phyloP scores from a whole-genome alignment of 1,140 invertebrate genomes.

The Acromyrmex heyeri region DNA sequence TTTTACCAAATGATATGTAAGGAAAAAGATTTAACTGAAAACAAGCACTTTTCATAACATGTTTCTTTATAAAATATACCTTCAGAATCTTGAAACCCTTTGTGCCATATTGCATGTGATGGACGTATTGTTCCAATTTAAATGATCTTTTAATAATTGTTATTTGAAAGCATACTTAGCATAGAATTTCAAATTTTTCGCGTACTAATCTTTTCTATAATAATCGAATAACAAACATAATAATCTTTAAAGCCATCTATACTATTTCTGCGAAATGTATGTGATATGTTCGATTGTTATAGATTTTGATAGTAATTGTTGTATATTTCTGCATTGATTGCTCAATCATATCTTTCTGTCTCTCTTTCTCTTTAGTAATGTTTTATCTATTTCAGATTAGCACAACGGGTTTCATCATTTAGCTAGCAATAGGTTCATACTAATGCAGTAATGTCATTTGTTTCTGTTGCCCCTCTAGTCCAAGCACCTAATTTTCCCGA shows the following conservation, averaged over 20 bases:
- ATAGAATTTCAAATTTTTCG: constrained; percentile 24
- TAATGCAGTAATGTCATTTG: constrained; percentile 85
- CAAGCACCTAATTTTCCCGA: constrained; percentile 90
- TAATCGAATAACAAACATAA: constrained; percentile 19
- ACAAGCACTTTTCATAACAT: constrained; percentile 30
- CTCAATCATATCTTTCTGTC: constrained; percentile 32
- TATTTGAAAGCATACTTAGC: constrained; percentile 24
- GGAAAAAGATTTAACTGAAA: constrained; percentile 1
- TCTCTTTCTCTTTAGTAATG: constrained; percentile 48
- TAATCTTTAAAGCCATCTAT: not conserved
- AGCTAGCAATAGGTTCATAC: constrained; percentile 77
- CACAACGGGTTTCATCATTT: constrained; percentile 77
- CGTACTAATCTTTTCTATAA: constrained; percentile 36
- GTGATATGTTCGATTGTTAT: constrained; percentile 44
- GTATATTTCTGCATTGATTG: constrained; percentile 41
- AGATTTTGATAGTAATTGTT: constrained; percentile 26
- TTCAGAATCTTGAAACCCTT: constrained; percentile 70
- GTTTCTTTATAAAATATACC: constrained; percentile 47
- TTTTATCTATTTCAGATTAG: constrained; percentile 60
- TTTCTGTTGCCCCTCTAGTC: constrained; percentile 88
- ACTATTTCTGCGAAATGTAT: not conserved
- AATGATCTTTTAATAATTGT: constrained; percentile 9
- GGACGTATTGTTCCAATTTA: constrained; percentile 28
- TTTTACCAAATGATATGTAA: not conserved
- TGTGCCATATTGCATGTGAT: constrained; percentile 57